A percentile compares a stretch with the other conserved stretches of the same genome.
Evolutionary conservation across 2,888 invertebrate genomes (phyloP).

Genomic region (Calliphora vomitoria): DNA sequence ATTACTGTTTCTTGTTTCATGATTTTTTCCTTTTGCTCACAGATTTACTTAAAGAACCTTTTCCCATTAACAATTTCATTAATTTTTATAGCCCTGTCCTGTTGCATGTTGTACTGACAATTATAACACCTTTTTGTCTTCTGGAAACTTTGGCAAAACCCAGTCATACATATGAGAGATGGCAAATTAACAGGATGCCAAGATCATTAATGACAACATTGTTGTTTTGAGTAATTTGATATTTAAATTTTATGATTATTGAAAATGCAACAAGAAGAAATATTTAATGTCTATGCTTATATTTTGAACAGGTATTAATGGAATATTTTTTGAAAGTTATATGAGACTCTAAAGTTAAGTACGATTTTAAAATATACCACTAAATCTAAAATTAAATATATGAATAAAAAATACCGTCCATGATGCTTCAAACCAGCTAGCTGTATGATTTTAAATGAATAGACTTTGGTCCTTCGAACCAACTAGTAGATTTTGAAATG

Average conservation of each 20-base stretch:
- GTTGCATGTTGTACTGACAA: conserved; percentile 26
- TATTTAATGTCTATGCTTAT: conserved; percentile 1
- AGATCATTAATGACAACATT: conserved; percentile 37
- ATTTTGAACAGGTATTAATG: background rate
- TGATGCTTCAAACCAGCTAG: no score
- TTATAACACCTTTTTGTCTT: conserved; percentile 48
- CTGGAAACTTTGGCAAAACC: background rate
- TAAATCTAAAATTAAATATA: no score
- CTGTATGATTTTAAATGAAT: no score
- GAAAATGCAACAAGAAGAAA: background rate
- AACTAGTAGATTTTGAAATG: no score
- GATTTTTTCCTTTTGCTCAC: background rate
- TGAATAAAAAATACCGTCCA: no score
- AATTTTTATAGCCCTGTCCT: conserved; percentile 45
- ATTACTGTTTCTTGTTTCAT: background rate
- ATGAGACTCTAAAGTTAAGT: background rate
- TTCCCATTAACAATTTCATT: conserved; percentile 50
- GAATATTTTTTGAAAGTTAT: background rate
- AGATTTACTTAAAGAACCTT: background rate
- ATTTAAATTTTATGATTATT: conserved; percentile 55
- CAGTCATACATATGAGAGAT: background rate
- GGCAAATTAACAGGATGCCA: conserved; percentile 17
- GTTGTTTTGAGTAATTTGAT: conserved; percentile 54
- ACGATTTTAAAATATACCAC: background rate
- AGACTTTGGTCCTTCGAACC: no score